Evolutionary conservation across 2,888 invertebrate genomes (phyloP).

Genomic region (Shargacucullia verbasci): DNA sequence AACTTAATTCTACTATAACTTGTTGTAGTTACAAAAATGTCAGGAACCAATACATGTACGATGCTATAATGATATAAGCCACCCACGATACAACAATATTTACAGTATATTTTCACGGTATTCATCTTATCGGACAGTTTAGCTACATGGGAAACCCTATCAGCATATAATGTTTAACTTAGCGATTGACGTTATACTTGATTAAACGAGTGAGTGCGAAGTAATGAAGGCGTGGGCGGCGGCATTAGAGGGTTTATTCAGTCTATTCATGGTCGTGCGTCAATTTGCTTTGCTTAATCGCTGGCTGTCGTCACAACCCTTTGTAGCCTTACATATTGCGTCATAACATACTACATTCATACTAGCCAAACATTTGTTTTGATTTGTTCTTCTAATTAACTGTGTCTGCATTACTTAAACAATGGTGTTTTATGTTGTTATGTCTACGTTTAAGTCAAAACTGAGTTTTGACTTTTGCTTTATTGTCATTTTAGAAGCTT

Average conservation of each 20-base stretch:
- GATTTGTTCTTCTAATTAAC: conserved; percentile 58
- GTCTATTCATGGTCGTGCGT: conserved; percentile 74
- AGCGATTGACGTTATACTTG: conserved; percentile 52
- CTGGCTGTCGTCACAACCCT: conserved; percentile 76
- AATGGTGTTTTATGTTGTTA: conserved; percentile 55
- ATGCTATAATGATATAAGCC: conserved; percentile 24
- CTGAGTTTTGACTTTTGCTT: conserved; percentile 21
- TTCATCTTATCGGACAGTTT: conserved; percentile 25
- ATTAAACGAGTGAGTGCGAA: conserved; percentile 68
- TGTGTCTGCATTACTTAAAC: conserved; percentile 54
- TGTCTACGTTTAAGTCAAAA: conserved; percentile 53
- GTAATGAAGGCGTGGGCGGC: conserved; percentile 78
- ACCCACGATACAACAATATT: conserved; percentile 18
- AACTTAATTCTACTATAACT: too few relatives aligned
- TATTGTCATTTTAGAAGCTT: conserved; percentile 6
- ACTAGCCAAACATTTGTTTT: conserved; percentile 66
- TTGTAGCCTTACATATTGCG: conserved; percentile 44
- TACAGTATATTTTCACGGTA: conserved; percentile 35
- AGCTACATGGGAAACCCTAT: conserved; percentile 14
- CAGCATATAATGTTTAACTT: conserved; percentile 25
- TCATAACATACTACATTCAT: conserved; percentile 49
- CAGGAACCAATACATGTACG: too few relatives aligned
- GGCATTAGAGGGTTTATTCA: conserved; percentile 65
- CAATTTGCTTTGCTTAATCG: conserved; percentile 80
- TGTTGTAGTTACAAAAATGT: too few relatives aligned